Percentiles rank a stretch among this genome's conserved stretches.
Evolutionary conservation across 2,797 vertebrate species (phyloP).

Genomic region (Myoxocephalus aenaeus): DNA sequence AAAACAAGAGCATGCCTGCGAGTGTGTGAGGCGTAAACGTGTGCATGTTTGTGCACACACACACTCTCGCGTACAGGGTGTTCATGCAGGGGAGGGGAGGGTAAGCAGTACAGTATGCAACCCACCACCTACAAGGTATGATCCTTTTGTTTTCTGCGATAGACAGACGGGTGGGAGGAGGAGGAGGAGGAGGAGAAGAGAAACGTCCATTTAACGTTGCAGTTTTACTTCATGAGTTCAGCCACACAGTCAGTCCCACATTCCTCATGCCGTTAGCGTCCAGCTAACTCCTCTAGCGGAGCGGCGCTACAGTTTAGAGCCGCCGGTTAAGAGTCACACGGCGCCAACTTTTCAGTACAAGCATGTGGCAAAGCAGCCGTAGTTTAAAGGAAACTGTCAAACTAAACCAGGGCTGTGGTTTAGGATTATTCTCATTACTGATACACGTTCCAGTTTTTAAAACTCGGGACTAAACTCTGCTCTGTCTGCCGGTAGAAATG

Average conservation of each 20-base stretch:
- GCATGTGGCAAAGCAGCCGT: not conserved
- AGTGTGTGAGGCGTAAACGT: constrained; percentile 17
- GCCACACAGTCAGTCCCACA: constrained; percentile 36
- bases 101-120: constrained; percentile 66
- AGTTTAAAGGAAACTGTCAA: not conserved
- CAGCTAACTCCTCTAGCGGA: not conserved
- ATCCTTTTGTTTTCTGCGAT: constrained; percentile 82
- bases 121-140: constrained; percentile 84
- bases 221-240: constrained; percentile 17
- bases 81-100: constrained; percentile 15
- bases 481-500: too few species aligned
- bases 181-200: constrained; percentile 33
- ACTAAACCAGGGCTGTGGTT: not conserved
- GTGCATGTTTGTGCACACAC: constrained; percentile 26
- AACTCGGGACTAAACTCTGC: too few species aligned
- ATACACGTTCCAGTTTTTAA: too few species aligned
- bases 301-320: not conserved
- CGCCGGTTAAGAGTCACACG: too few species aligned
- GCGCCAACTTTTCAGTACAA: too few species aligned
- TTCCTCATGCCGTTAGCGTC: constrained; percentile 20
- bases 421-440: not conserved
- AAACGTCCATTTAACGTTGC: constrained; percentile 48
- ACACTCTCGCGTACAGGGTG: too few species aligned
- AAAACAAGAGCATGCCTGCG: constrained; percentile 45
- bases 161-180: constrained; percentile 19